Base-by-base conservation (phyloP, 1,140 invertebrate genomes). In the Drosophila paulistorum region DNA sequence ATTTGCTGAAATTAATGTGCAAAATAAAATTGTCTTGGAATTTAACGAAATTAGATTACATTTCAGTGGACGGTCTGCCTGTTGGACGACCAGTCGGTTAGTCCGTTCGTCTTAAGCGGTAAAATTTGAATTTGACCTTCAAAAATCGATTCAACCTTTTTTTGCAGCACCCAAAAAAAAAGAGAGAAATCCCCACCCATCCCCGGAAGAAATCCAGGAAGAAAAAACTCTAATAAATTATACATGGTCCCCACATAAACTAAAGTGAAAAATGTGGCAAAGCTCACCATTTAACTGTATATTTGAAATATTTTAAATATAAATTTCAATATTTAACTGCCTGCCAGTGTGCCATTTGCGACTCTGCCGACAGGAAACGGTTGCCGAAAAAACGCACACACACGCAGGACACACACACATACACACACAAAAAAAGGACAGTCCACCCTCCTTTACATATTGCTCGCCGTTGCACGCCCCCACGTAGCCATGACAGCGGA, bases 321-420 rank as follows among this genome's bases (percentile, higher is more conserved):
- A 86, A 86, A 86, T 86, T 86, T 86, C 83, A 86, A 86, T 87
- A 87, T 86, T 87, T 87, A 86, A 86, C 83, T 86, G 77, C 83
- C 76, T 62, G 55, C 82, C 45, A 51, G 45, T 51, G 17, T 51
- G 45, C 45, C 45, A 51, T 51, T 51, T 51, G 45, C 45, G 45
- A 7, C 17, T 83, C 17, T 51, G 83, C 63, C 84, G 83, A 86
- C 84, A 87, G 83, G 84, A 86, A 86, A 89, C 83, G 79, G 72
- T 71, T 74, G 78, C 70, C 69, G 64, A 77, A 59, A 59, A 37
- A 10, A 39, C 37, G 11, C 37, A 39, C 37, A 20, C 66, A 30
- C 71, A 39, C 57, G 35, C 67, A 62, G 59, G 65, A 45, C 65
- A 65, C 41, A 68, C 61, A 41, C 63, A 41, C 57, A 17, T 1